Percentiles rank a stretch among this genome's conserved stretches.
phyloP scores from a whole-genome alignment of 2,797 vertebrate species.

The Rhinatrema bivittatum region DNA sequence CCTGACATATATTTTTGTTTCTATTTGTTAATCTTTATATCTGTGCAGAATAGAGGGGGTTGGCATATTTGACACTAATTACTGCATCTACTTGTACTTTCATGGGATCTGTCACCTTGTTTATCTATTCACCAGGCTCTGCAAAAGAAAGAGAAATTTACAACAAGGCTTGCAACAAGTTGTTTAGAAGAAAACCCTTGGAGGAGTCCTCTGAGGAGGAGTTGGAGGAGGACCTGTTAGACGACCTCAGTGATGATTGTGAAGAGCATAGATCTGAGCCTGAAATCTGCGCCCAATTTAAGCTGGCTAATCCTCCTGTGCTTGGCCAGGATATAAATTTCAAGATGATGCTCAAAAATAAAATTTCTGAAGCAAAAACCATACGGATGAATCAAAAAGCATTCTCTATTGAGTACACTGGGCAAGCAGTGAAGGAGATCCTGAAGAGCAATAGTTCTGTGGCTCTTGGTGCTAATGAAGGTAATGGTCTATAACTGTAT shows the following conservation, averaged over 20 bases:
- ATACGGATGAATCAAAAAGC: slow-evolving; percentile 43
- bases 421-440: slow-evolving; percentile 44
- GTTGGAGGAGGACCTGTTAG: no score
- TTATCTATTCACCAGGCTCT: slow-evolving; percentile 52
- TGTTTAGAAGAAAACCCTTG: no score
- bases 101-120: no score
- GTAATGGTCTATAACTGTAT: slow-evolving; percentile 29
- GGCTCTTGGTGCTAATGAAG: slow-evolving; percentile 47
- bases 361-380: slow-evolving; percentile 32
- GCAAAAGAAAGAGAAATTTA: slow-evolving; percentile 41
- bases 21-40: no score
- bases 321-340: slow-evolving; percentile 56
- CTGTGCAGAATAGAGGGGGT: no score
- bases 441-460: slow-evolving; percentile 44
- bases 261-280: no score
- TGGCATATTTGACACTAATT: no score
- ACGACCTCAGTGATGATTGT: no score
- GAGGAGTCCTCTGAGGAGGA: no score
- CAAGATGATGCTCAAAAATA: slow-evolving; percentile 46
- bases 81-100: no score
- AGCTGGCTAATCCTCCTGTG: slow-evolving; percentile 23
- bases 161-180: slow-evolving; percentile 48
- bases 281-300: slow-evolving; percentile 50
- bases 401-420: slow-evolving; percentile 59
- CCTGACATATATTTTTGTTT: no score